Evolutionary conservation across 2,888 invertebrate genomes (phyloP).

Genomic region (Branchellion lobata): DNA sequence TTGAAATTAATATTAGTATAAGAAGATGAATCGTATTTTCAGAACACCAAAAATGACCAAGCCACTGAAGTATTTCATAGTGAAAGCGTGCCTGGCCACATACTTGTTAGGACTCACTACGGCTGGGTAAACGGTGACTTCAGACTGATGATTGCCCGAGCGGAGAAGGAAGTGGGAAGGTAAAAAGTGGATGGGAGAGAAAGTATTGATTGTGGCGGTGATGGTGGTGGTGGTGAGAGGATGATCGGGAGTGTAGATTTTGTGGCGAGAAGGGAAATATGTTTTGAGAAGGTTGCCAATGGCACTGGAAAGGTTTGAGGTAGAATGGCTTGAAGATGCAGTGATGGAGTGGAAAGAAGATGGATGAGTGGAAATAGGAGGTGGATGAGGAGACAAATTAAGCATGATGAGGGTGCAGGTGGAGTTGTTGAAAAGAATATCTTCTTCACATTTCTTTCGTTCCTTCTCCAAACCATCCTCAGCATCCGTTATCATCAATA

Average conservation of each 20-base stretch:
- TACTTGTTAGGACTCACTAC: slow-evolving; percentile 59
- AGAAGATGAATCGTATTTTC: too few relatives aligned
- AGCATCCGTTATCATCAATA: neutral
- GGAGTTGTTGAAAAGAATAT: neutral
- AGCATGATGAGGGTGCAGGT: neutral
- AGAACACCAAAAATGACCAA: too few relatives aligned
- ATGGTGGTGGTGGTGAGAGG: neutral
- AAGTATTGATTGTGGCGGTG: neutral
- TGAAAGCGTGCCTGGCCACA: slow-evolving; percentile 78
- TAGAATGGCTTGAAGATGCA: neutral
- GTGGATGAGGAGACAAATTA: neutral
- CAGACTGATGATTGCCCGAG: neutral
- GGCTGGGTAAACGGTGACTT: slow-evolving; percentile 68
- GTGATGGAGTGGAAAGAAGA: neutral
- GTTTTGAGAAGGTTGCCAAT: neutral
- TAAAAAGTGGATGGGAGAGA: neutral
- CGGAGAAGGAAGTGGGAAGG: neutral
- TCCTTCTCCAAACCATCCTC: neutral
- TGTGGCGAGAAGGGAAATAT: neutral
- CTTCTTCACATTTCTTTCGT: neutral
- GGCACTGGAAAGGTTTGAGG: neutral
- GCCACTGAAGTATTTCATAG: too few relatives aligned
- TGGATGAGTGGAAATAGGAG: too few relatives aligned
- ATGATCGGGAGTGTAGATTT: neutral
- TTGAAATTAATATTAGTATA: too few relatives aligned